Conservation (phyloP, 1,140 invertebrate species). For the Theocolax elegans region DNA sequence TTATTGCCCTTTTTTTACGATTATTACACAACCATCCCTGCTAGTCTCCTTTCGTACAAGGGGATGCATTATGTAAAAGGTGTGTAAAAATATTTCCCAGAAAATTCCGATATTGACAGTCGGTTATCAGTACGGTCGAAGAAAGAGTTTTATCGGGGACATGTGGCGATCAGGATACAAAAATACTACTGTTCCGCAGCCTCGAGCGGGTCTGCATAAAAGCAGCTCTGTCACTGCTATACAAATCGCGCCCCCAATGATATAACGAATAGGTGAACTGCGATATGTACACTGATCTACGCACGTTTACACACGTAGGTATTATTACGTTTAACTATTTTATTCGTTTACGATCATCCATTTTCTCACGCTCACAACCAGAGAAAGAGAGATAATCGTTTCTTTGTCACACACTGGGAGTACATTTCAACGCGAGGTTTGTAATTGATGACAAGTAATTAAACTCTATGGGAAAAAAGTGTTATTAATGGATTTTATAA, state of each 20-base stretch:
- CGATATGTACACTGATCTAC: conserved; percentile 16
- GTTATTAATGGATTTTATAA: too few species aligned
- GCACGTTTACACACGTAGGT: conserved; percentile 38
- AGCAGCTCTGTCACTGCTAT: conserved; percentile 42
- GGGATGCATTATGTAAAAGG: neutral
- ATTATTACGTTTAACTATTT: neutral
- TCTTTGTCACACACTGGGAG: conserved; percentile 31
- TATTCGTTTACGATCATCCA: conserved; percentile 28
- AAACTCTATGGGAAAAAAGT: neutral
- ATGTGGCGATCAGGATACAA: conserved; percentile 46
- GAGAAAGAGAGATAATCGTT: neutral
- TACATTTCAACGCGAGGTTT: neutral
- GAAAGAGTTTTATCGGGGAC: conserved; percentile 39
- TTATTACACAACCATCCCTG: neutral
- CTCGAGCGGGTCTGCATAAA: conserved; percentile 37
- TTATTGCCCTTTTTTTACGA: conserved; percentile 23
- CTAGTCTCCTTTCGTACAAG: neutral
- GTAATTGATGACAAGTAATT: conserved; percentile 18
- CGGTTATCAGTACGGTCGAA: conserved; percentile 4
- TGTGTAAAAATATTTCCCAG: conserved; percentile 10
- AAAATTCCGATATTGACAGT: conserved; percentile 38
- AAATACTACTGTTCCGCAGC: conserved; percentile 56
- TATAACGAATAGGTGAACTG: neutral
- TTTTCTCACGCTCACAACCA: conserved; percentile 29
- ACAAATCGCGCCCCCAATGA: too few species aligned